Evolutionary conservation across 2,113 vertebrate genomes (phyloP).

Genomic region (Oophaga pumilio): DNA sequence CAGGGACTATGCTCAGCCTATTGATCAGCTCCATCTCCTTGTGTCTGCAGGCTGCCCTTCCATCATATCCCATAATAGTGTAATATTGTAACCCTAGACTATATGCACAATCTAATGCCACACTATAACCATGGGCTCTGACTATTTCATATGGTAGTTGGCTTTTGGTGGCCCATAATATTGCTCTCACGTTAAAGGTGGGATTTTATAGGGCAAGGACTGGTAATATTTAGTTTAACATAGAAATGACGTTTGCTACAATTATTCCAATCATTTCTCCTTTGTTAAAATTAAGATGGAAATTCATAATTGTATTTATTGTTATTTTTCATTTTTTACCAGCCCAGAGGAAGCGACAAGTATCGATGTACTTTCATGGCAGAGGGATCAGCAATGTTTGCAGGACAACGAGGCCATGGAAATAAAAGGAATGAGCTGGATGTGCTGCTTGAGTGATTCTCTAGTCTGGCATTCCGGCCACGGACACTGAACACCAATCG

Average conservation of each 20-base stretch:
- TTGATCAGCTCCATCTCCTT: constrained; percentile 1
- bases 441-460: constrained; percentile 42
- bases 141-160: neutral
- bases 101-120: neutral
- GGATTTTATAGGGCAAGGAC: neutral
- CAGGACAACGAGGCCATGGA: constrained; percentile 32
- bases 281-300: neutral
- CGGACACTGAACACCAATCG: constrained; percentile 38
- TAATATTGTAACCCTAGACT: neutral
- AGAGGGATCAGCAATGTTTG: neutral
- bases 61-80: neutral
- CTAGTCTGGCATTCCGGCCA: constrained; percentile 36
- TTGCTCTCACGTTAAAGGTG: neutral
- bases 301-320: neutral
- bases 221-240: neutral
- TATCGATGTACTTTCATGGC: neutral
- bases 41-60: neutral
- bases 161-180: neutral
- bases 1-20: neutral
- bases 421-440: constrained; percentile 2
- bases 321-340: neutral
- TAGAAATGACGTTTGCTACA: neutral
- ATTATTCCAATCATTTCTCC: neutral
- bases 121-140: neutral
- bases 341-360: neutral